Conservation (phyloP, 37 sponge, comb jelly and placozoan species). For the Halichondria panicea region DNA sequence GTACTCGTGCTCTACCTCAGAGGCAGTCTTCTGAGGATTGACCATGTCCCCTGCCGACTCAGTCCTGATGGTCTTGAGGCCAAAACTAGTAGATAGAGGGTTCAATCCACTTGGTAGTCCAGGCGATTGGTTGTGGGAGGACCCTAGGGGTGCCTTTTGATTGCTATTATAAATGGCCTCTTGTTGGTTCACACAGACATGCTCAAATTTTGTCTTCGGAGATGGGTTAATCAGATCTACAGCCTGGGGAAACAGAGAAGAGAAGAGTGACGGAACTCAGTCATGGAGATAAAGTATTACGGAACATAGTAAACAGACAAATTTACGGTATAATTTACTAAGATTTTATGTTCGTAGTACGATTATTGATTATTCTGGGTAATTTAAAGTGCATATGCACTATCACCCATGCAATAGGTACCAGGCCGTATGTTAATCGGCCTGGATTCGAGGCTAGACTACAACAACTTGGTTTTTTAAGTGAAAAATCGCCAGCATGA, state of each 20-base stretch:
- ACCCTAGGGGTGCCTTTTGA: slow-evolving; percentile 80
- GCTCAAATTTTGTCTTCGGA: slow-evolving; percentile 72
- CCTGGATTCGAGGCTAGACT: too few species aligned
- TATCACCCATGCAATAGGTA: too few species aligned
- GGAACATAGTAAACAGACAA: too few species aligned
- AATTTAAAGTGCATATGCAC: too few species aligned
- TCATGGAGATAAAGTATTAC: not conserved
- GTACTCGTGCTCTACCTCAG: slow-evolving; percentile 66
- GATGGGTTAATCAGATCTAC: slow-evolving; percentile 79
- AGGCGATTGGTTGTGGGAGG: slow-evolving; percentile 59
- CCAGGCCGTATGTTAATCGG: too few species aligned
- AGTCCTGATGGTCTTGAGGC: slow-evolving; percentile 40
- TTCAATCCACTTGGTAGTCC: slow-evolving; percentile 62
- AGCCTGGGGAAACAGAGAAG: slow-evolving; percentile 47
- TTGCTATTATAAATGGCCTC: slow-evolving; percentile 81
- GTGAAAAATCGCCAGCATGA: too few species aligned
- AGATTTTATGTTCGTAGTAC: too few species aligned
- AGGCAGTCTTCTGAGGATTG: slow-evolving; percentile 77
- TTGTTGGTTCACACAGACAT: slow-evolving; percentile 51
- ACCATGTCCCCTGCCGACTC: slow-evolving; percentile 78
- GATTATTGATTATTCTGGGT: too few species aligned
- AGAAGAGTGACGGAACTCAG: not conserved
- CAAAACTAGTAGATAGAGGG: slow-evolving; percentile 48
- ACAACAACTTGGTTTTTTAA: too few species aligned
- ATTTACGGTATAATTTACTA: too few species aligned